Conservation (phyloP, 2,888 invertebrate genomes). For the Ferdinandea cuprea region DNA sequence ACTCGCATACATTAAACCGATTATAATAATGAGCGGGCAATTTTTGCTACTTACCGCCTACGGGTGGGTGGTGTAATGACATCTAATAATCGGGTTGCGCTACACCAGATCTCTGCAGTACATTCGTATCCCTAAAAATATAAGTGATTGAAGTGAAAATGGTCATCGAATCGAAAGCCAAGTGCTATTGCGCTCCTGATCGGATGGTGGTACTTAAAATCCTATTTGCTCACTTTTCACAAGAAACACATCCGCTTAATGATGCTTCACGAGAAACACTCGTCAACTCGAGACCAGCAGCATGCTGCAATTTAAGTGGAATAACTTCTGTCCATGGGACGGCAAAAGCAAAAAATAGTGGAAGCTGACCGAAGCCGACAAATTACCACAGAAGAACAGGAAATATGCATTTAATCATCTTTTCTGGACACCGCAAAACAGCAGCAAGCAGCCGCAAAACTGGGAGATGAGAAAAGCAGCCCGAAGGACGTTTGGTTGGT, state of each 20-base stretch:
- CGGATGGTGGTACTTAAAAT: conserved; percentile 27
- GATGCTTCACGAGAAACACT: conserved; percentile 48
- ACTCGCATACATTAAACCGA: conserved; percentile 12
- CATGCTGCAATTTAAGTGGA: conserved; percentile 35
- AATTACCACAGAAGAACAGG: conserved; percentile 70
- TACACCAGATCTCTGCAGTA: conserved; percentile 1
- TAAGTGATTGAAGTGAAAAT: conserved; percentile 41
- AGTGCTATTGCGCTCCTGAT: conserved; percentile 2
- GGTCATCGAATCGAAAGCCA: not conserved
- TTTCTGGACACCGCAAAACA: conserved; percentile 66
- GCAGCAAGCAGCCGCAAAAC: conserved; percentile 32
- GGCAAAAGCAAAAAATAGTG: not conserved
- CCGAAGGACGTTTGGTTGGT: conserved; percentile 74
- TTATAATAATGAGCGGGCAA: conserved; percentile 60
- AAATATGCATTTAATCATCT: conserved; percentile 74
- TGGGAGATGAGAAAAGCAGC: conserved; percentile 40
- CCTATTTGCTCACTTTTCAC: conserved; percentile 38
- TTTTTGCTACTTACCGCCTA: conserved; percentile 43
- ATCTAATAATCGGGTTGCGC: conserved; percentile 34
- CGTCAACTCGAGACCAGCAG: conserved; percentile 10
- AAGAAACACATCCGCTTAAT: conserved; percentile 50
- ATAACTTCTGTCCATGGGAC: conserved; percentile 22
- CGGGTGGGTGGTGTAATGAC: conserved; percentile 58
- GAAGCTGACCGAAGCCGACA: conserved; percentile 47
- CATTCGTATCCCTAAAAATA: conserved; percentile 15